Conservation (phyloP, 2,797 vertebrate species). For the Champsocephalus gunnari region DNA sequence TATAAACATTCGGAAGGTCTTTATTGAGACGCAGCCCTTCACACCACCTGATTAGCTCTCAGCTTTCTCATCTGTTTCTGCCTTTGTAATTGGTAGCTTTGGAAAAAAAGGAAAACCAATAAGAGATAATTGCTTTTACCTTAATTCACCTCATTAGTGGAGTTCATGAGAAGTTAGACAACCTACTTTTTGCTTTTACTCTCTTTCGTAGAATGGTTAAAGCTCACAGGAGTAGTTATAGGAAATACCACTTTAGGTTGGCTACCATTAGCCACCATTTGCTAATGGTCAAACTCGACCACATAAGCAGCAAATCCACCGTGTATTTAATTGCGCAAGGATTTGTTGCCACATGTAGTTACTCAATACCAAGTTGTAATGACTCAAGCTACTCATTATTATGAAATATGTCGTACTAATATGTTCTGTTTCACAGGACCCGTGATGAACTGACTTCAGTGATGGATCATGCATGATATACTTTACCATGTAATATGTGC, state of each 20-base stretch:
- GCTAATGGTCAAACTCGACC: background rate
- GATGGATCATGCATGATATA: slow-evolving; percentile 15
- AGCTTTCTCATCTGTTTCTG: slow-evolving; percentile 25
- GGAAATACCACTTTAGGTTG: background rate
- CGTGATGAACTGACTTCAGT: slow-evolving; percentile 2
- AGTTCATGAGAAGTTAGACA: slow-evolving; percentile 24
- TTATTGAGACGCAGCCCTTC: background rate
- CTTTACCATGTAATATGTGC: slow-evolving; percentile 9
- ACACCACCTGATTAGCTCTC: background rate
- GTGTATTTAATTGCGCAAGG: background rate
- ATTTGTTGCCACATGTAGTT: background rate
- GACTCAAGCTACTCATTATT: background rate
- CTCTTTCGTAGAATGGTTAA: slow-evolving; percentile 1
- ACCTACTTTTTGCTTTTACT: background rate
- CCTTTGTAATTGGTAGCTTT: slow-evolving; percentile 42
- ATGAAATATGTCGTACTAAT: background rate
- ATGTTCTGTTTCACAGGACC: background rate
- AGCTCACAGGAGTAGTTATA: background rate
- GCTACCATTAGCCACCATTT: background rate
- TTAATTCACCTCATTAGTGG: slow-evolving; percentile 46
- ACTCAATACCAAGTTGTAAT: background rate
- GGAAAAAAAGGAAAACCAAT: slow-evolving; percentile 46
- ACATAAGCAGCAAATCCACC: background rate
- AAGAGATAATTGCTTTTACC: slow-evolving; percentile 56
- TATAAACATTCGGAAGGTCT: background rate